Base-by-base conservation (phyloP, 1,140 invertebrate genomes). In the Eubasilissa regina region DNA sequence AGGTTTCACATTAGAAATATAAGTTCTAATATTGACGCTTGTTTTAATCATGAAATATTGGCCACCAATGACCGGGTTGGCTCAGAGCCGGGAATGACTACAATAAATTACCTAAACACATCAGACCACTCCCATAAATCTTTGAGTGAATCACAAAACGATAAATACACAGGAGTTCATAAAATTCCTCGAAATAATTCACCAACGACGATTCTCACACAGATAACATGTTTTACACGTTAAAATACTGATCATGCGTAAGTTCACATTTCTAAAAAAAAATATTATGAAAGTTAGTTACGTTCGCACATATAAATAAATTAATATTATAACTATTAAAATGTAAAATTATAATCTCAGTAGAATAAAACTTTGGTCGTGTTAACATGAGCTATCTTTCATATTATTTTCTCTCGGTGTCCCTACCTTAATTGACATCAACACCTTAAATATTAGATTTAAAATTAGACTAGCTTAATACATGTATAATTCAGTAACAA, bases 401-500 rank as follows among this genome's bases (percentile, higher is more conserved):
- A 74, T 74, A 74, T 12, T 74, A 44, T 56, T 74, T 58, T 25
- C 15, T 74, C 13, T 19, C 3, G 21, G 55, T 58, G 51, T 66
- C 51, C 51, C 53, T 58, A 74, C 10, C 43, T 19, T 70, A 74
- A 74, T 74, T 74, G 72, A 74, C 72, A 74, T 58, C 51, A 45
- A 56, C 15, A 56, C 51, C 19, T 56, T 43, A 45, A 19, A 58
- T 44, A 45, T 17, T 74, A 56, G 53, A 55, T 56, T 73, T 74
- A 25, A 74, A 25, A 21, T 58, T 56, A 43, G 58, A 75, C 74
- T 75, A 75, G 74, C 58, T 75, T 75, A 60, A 62, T 17, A 75
- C 43, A 75, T 21, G 17, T 58, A 75, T 45, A 53, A 15, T 56
- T 47, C 15, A 62, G 56, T 60, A 47, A 62, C 15, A 17, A 62